phyloP scores from a whole-genome alignment of 1,140 invertebrate species.

The Brachionus rotundiformis region DNA sequence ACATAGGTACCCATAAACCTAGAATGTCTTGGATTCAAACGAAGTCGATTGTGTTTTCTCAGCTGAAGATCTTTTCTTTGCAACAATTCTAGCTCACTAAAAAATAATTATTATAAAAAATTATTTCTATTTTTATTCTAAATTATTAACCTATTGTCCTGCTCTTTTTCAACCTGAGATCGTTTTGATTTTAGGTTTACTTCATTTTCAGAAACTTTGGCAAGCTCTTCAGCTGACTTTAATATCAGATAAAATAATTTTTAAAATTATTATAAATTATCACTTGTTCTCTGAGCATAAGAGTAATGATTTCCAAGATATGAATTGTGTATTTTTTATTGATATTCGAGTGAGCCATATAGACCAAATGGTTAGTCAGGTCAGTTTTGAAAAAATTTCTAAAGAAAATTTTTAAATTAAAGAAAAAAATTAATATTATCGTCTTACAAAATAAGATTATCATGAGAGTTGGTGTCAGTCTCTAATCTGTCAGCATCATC shows the following conservation, averaged over 20 bases:
- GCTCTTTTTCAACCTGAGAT: conserved; percentile 22
- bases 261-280: too few relatives aligned
- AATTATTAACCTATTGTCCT: conserved; percentile 10
- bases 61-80: conserved; percentile 1
- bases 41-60: conserved; percentile 31
- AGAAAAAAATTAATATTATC: not conserved
- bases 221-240: conserved; percentile 43
- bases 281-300: conserved; percentile 41
- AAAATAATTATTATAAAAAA: not conserved
- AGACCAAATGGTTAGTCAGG: not conserved
- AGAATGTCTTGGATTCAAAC: conserved; percentile 49
- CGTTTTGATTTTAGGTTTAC: conserved; percentile 42
- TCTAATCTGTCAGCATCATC: conserved; percentile 25
- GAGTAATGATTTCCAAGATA: conserved; percentile 29
- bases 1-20: conserved; percentile 49
- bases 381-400: conserved; percentile 42
- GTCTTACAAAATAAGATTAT: conserved; percentile 3
- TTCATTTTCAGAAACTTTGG: conserved; percentile 41
- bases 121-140: not conserved
- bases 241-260: too few relatives aligned
- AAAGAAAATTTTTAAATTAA: not conserved
- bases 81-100: conserved; percentile 10
- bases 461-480: conserved; percentile 43
- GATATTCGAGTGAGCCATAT: not conserved
- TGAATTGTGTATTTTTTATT: conserved; percentile 47